Percentiles rank a stretch among this genome's conserved stretches.
phyloP scores from a whole-genome alignment of 2,797 vertebrate species.

The Anomalospiza imberbis region DNA sequence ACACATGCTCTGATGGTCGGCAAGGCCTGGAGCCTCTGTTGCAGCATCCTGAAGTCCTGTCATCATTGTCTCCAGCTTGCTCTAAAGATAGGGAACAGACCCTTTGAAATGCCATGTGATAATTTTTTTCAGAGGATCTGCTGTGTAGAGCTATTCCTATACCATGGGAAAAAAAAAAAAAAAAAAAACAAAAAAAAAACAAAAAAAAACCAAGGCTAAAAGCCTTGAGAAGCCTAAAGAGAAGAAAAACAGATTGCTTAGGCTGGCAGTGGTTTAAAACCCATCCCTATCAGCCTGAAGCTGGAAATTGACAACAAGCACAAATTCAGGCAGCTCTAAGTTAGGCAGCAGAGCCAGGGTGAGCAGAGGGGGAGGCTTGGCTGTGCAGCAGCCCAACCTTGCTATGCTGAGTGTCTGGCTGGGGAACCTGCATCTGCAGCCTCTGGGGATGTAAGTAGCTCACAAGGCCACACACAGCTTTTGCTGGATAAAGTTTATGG shows the following conservation, averaged over 20 bases:
- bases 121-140: not conserved
- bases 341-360: not conserved
- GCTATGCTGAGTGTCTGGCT: not conserved
- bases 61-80: not conserved
- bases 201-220: not conserved
- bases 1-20: accelerated
- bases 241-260: not conserved
- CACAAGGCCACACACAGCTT: not conserved
- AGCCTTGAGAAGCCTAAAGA: not conserved
- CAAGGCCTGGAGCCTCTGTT: not conserved
- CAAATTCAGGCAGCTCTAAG: not conserved
- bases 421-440: not conserved
- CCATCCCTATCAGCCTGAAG: not conserved
- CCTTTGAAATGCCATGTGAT: not conserved
- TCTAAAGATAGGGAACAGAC: not conserved
- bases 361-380: not conserved
- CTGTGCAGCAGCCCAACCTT: not conserved
- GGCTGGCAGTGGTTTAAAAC: not conserved
- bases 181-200: not conserved
- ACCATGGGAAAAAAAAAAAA: not conserved
- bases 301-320: not conserved
- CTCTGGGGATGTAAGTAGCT: not conserved
- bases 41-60: not conserved
- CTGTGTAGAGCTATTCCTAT: not conserved
- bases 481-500: not conserved